These are phyloP conservation scores for Andinoacara biseriatus DNA, from an alignment of 2,113 vertebrate species.

Conservation along the genomic window DNA sequence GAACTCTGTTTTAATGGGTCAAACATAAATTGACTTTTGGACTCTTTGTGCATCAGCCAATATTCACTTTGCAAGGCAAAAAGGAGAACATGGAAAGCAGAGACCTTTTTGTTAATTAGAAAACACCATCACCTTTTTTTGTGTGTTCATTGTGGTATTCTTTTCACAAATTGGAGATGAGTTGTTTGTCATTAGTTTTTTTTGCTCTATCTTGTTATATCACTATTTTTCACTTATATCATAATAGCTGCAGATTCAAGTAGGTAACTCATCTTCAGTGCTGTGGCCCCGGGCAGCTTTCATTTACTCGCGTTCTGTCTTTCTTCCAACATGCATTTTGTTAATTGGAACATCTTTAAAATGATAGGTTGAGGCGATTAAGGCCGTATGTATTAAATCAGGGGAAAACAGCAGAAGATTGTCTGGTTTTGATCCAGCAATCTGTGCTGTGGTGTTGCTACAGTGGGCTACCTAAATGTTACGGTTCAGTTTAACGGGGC, in stretches of 20 bases:
- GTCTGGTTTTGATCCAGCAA: background rate
- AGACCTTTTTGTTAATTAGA: background rate
- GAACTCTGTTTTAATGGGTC: constrained; percentile 17
- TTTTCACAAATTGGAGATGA: background rate
- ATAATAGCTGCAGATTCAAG: background rate
- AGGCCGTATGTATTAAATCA: background rate
- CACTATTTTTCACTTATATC: background rate
- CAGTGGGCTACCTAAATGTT: background rate
- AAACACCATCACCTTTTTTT: background rate
- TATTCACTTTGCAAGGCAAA: background rate
- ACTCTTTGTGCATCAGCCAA: background rate
- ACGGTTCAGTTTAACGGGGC: no score
- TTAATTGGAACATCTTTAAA: background rate
- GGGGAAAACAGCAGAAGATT: background rate
- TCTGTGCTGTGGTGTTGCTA: background rate
- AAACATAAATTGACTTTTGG: constrained; percentile 9
- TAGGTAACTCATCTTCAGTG: background rate
- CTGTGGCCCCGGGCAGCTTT: background rate
- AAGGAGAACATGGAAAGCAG: background rate
- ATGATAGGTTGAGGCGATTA: background rate
- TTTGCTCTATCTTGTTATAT: background rate
- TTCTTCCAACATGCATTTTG: background rate
- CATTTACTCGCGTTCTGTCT: background rate
- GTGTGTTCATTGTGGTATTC: background rate
- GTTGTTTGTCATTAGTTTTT: background rate